Evolutionary conservation across 2,888 invertebrate species (phyloP).

Genomic region (Lymantria dispar): DNA sequence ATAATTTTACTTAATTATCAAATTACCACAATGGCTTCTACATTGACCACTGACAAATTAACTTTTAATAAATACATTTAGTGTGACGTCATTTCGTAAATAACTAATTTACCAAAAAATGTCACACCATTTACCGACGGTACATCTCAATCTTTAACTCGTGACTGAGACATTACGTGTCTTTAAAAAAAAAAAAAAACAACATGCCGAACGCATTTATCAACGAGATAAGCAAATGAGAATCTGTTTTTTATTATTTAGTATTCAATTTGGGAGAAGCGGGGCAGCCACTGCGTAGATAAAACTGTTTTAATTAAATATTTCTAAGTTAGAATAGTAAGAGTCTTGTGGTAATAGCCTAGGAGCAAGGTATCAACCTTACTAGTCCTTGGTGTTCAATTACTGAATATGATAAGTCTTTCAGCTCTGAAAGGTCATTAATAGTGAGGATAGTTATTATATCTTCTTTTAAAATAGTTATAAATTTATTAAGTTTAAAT

Average conservation of each 20-base stretch:
- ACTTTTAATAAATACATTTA: neutral
- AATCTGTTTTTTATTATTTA: conserved; percentile 1
- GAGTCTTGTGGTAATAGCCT: no score
- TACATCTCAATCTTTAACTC: conserved; percentile 8
- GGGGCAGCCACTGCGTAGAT: conserved; percentile 1
- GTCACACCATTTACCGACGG: conserved; percentile 3
- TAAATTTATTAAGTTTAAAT: no score
- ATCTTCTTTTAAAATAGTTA: no score
- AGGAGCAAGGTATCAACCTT: no score
- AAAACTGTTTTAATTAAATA: neutral
- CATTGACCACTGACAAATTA: neutral
- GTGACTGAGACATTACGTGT: conserved; percentile 8
- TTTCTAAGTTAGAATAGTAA: no score
- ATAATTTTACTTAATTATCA: neutral
- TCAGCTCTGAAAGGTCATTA: no score
- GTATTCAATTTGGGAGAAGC: neutral
- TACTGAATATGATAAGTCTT: no score
- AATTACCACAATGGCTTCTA: no score
- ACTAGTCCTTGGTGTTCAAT: no score
- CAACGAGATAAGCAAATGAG: conserved; percentile 8
- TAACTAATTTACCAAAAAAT: conserved; percentile 5
- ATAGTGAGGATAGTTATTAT: no score
- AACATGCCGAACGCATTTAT: conserved; percentile 2
- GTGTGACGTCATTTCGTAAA: conserved; percentile 1
- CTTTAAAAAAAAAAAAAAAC: neutral